Evolutionary conservation across 2,888 invertebrate species (phyloP), one percentile per base, ranked within the genome.

Genomic region (Phaonia tiefii): DNA sequence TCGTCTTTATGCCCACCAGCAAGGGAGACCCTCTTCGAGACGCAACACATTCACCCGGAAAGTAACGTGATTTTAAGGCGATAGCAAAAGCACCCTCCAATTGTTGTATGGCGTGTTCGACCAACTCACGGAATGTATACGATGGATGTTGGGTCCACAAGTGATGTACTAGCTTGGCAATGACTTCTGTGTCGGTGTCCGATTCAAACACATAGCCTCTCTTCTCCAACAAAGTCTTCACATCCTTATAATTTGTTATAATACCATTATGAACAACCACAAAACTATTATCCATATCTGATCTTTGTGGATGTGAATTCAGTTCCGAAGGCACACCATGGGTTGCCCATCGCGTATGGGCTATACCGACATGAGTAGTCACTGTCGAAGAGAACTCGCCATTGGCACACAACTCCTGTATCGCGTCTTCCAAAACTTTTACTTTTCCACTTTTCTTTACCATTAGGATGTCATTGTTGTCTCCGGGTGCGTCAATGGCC

Each of bases 321-420:
- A 95, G 91, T 84, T 96, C 95, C 84, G 95, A 97, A 17, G 99
- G 99, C 69, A 96, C 96, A 84, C 99, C 99, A 88, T 99, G 99
- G 13, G 99, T 99, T 0, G 99, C 99, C 99, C 99, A 99, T 87
- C 99, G 96, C 1, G 99, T 99, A 90, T 99, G 99, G 49, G 99
- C 98, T 87, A 99, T 99, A 54, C 99, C 99, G 83, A 97, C 96
- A 90, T 99, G 99, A 70, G 94, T 95, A n/a, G 94, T 93, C 69
- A 96, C 93, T 70, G 92, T 91, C 22, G 93, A 92, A 60, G 96
- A 95, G 83, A 96, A 94, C 77, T 95, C 94, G 69, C 96, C 91
- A 66, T 93, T 44, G 11, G 31, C 25, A 67, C 73, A 84, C 74
- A 86, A 91, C 87, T 94, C 93, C 86, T 94, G 93, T 85, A 99